These are phyloP conservation scores for Mobula birostris DNA, from an alignment of 2,113 vertebrate genomes.

Conservation along the genomic window DNA sequence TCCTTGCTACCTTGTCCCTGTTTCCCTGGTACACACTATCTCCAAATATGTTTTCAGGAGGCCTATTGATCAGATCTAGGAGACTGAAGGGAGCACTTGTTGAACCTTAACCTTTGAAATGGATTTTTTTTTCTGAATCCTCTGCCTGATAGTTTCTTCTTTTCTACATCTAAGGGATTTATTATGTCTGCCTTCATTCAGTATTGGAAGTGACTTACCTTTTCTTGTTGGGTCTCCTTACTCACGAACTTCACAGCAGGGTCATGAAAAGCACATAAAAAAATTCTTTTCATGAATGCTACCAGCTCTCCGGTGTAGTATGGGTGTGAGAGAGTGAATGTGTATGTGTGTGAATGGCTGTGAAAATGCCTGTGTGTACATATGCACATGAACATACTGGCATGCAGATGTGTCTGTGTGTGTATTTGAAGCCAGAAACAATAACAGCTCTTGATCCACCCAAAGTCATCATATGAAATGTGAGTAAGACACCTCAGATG, in stretches of 20 bases:
- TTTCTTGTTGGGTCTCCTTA: not conserved
- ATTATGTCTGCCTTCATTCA: not conserved
- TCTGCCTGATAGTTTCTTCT: slow-evolving; percentile 27
- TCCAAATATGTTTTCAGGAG: slow-evolving; percentile 18
- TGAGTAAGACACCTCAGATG: too few relatives aligned
- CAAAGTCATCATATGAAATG: not conserved
- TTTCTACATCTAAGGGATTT: slow-evolving; percentile 22
- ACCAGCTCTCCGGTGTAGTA: not conserved
- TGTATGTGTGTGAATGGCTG: not conserved
- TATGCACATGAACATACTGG: not conserved
- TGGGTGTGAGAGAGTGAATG: not conserved
- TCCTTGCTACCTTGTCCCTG: not conserved
- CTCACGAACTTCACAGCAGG: not conserved
- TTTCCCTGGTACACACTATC: slow-evolving; percentile 26
- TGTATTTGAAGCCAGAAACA: not conserved
- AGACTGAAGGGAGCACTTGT: slow-evolving; percentile 35
- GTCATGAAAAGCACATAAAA: not conserved
- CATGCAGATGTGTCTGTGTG: not conserved
- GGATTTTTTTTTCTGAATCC: slow-evolving; percentile 26
- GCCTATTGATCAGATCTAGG: slow-evolving; percentile 31
- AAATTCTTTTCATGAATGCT: not conserved
- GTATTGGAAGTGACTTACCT: not conserved
- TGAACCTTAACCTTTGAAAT: slow-evolving; percentile 33
- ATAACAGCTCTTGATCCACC: not conserved
- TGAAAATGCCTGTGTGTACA: too few relatives aligned